Conservation (phyloP, 1,140 invertebrate genomes). For the Stegodyphus dumicola region DNA sequence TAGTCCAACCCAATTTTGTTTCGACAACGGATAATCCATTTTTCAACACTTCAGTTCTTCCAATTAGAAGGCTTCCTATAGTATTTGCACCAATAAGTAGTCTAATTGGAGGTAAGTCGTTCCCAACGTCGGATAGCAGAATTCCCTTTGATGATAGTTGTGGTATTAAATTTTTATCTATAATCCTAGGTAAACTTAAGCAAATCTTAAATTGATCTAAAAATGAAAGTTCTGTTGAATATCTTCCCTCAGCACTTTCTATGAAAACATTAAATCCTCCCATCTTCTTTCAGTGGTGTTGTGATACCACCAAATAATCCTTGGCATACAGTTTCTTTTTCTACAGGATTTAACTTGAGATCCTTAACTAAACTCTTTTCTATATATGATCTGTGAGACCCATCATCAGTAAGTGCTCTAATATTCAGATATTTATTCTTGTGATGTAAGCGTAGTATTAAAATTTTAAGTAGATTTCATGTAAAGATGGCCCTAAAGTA, state of each 20-base stretch:
- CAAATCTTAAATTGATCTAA: conserved; percentile 2
- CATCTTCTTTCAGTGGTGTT: neutral
- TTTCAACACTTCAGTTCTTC: neutral
- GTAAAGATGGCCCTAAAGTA: neutral
- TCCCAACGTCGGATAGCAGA: neutral
- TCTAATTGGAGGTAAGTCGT: neutral
- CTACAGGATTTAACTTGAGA: neutral
- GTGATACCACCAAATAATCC: neutral
- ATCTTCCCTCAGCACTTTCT: neutral
- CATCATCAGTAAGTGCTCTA: neutral
- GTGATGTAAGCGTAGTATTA: neutral
- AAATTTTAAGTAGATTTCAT: neutral
- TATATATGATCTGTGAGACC: neutral
- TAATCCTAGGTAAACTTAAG: neutral
- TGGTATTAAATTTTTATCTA: neutral
- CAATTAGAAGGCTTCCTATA: neutral
- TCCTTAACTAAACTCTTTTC: neutral
- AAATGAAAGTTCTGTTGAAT: neutral
- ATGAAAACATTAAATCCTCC: neutral
- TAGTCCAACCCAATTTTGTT: neutral
- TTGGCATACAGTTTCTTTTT: neutral
- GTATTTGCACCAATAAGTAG: neutral
- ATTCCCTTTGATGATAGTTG: neutral
- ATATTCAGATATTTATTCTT: neutral
- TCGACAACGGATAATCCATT: neutral